These are phyloP conservation scores for Pomatorhinus ruficollis DNA, from an alignment of 2,113 vertebrate genomes.

Conservation along the genomic window DNA sequence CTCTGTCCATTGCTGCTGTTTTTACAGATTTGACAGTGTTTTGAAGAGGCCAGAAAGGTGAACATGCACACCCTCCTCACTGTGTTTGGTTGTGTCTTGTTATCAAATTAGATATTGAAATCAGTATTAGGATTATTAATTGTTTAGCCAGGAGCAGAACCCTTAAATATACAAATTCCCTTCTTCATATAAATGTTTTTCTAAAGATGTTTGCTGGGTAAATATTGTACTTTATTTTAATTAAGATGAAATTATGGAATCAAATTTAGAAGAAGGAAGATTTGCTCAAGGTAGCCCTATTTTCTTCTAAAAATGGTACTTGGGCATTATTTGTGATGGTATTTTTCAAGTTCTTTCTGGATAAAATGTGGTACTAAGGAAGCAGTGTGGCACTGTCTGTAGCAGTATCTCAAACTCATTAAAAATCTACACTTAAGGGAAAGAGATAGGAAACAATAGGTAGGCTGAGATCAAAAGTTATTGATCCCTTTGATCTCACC, in stretches of 20 bases:
- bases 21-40: not conserved
- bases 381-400: not conserved
- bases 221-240: not conserved
- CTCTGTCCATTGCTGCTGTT: not conserved
- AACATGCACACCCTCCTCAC: fast-evolving
- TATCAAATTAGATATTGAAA: not conserved
- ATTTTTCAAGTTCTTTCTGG: not conserved
- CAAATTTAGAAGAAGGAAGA: not conserved
- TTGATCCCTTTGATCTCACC: not conserved
- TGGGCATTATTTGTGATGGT: not conserved
- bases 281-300: not conserved
- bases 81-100: not conserved
- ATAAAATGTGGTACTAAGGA: not conserved
- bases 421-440: not conserved
- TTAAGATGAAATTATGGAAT: not conserved
- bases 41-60: not conserved
- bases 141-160: not conserved
- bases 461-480: not conserved
- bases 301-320: not conserved
- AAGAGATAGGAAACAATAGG: not conserved
- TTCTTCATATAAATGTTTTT: not conserved
- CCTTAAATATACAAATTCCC: fast-evolving
- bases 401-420: not conserved
- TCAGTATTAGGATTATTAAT: not conserved
- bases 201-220: not conserved